Evolutionary conservation across 2,113 vertebrate species (phyloP).

Genomic region (Entomyzon cyanotis): DNA sequence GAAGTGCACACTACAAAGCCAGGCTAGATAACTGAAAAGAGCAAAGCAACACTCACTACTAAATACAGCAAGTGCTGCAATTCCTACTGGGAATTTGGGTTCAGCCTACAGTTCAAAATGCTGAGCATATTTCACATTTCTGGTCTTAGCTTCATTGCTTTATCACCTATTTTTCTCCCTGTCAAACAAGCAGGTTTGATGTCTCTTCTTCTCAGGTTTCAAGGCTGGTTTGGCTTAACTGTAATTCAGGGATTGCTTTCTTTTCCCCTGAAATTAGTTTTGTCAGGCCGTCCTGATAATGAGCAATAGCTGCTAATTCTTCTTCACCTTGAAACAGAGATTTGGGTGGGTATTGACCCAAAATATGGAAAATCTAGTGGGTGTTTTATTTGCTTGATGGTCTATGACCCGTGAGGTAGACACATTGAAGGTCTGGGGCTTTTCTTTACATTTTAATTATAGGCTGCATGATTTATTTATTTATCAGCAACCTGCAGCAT

Average conservation of each 20-base stretch:
- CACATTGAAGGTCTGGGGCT: neutral
- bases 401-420: neutral
- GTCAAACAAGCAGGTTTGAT: neutral
- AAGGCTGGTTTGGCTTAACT: neutral
- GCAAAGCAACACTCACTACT: neutral
- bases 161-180: neutral
- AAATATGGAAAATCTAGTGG: neutral
- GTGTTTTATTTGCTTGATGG: neutral
- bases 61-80: neutral
- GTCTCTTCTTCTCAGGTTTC: neutral
- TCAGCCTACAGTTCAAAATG: neutral
- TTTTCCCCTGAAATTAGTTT: neutral
- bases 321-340: neutral
- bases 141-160: neutral
- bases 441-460: constrained; percentile 6
- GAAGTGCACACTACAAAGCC: neutral
- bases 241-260: neutral
- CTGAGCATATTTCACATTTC: neutral
- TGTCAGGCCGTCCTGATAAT: neutral
- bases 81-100: neutral
- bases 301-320: neutral
- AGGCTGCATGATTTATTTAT: neutral
- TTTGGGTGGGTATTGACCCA: neutral
- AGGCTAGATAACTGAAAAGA: neutral
- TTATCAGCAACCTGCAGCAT: neutral